phyloP scores from a whole-genome alignment of 2,888 invertebrate genomes.

The Drosophila leonis region DNA sequence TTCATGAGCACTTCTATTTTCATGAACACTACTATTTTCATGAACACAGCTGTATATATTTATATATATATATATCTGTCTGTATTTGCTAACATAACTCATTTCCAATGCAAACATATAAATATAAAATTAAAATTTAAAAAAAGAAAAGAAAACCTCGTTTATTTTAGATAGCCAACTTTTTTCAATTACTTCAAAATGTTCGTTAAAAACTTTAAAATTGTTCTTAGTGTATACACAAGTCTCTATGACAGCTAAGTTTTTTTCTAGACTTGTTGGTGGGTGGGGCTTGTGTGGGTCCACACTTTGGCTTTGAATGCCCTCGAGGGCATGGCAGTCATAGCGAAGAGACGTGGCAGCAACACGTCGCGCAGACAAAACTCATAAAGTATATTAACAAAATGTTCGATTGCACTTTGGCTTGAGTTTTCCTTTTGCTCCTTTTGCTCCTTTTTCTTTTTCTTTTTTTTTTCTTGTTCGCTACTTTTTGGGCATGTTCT shows the following conservation, averaged over 20 bases:
- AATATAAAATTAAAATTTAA: too few species aligned
- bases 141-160: too few species aligned
- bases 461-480: neutral
- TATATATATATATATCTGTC: too few species aligned
- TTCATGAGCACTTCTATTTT: too few species aligned
- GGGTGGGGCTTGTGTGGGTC: conserved; percentile 7
- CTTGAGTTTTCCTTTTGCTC: conserved; percentile 45
- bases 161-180: too few species aligned
- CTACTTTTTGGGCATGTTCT: conserved; percentile 18
- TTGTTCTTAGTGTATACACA: conserved; percentile 14
- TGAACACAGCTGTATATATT: too few species aligned
- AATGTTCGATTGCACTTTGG: conserved; percentile 78
- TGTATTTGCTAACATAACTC: too few species aligned
- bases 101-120: too few species aligned
- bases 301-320: conserved; percentile 50
- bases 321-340: conserved; percentile 22
- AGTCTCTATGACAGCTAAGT: neutral
- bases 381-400: conserved; percentile 77
- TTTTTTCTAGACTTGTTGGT: conserved; percentile 2
- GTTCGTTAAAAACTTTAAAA: too few species aligned
- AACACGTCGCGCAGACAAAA: conserved; percentile 70
- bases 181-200: too few species aligned
- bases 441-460: neutral
- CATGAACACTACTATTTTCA: too few species aligned
- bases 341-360: conserved; percentile 18